Conservation (phyloP, 2,797 vertebrate species). For the Gambelia wislizenii region DNA sequence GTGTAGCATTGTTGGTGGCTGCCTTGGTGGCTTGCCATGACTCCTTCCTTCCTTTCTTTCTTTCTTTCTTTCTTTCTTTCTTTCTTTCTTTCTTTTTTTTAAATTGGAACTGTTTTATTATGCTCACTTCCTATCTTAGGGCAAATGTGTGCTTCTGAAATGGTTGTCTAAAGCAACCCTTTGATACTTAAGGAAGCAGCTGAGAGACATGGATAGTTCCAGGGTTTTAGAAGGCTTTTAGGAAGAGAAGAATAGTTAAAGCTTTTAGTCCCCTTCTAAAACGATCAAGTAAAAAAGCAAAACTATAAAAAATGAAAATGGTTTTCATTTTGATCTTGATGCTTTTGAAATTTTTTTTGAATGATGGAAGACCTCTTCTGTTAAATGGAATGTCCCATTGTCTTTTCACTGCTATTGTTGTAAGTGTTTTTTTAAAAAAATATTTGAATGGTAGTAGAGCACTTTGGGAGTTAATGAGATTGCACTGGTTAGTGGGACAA, state of each 20-base stretch:
- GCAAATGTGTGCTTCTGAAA: conserved; percentile 17
- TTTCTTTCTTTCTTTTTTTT: no score
- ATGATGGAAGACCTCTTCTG: conserved; percentile 52
- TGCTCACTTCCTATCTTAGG: background rate
- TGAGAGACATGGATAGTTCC: conserved; percentile 54
- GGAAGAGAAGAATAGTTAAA: conserved; percentile 24
- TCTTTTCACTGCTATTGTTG: conserved; percentile 67
- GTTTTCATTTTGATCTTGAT: conserved; percentile 74
- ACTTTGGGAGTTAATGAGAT: conserved; percentile 72
- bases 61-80: no score
- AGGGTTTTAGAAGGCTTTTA: conserved; percentile 53
- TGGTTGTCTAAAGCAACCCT: background rate
- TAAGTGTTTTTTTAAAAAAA: conserved; percentile 53
- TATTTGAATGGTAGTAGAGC: conserved; percentile 22
- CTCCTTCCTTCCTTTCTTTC: no score
- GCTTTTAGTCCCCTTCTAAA: conserved; percentile 52
- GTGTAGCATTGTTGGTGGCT: conserved; percentile 37
- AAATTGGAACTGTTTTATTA: conserved; percentile 20
- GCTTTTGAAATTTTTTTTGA: conserved; percentile 55
- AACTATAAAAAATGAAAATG: conserved; percentile 65
- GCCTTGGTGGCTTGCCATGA: conserved; percentile 10
- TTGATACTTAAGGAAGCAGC: conserved; percentile 26
- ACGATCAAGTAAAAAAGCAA: conserved; percentile 64
- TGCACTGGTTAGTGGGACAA: conserved; percentile 71
- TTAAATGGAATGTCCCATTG: conserved; percentile 71